Evolutionary conservation across 2,797 vertebrate genomes (phyloP).

Genomic region (Rhincodon typus): DNA sequence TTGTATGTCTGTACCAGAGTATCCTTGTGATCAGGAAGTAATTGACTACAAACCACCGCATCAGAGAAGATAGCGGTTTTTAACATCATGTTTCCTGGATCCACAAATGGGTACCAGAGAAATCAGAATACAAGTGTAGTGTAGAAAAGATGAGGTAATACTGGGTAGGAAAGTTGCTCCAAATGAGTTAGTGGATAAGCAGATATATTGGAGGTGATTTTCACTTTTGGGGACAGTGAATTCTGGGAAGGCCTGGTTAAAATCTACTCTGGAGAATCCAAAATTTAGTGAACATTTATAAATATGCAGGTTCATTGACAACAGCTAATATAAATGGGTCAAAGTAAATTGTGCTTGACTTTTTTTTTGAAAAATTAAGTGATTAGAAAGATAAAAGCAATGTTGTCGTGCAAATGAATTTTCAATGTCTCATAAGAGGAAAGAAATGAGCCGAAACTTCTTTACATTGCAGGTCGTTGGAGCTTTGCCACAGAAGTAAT

Average conservation of each 20-base stretch:
- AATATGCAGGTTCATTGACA: neutral
- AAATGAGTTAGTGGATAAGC: neutral
- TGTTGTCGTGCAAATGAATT: neutral
- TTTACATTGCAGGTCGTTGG: neutral
- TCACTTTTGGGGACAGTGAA: neutral
- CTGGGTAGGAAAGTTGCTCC: neutral
- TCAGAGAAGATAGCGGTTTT: neutral
- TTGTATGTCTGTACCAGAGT: neutral
- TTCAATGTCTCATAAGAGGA: neutral
- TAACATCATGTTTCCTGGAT: neutral
- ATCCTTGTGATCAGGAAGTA: neutral
- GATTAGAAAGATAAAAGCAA: neutral
- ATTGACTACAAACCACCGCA: neutral
- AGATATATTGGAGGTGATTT: neutral
- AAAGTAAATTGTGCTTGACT: neutral
- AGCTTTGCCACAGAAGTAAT: neutral
- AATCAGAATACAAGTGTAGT: neutral
- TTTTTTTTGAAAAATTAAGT: neutral
- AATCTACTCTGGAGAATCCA: neutral
- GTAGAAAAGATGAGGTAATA: neutral
- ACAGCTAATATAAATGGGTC: neutral
- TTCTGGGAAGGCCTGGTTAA: neutral
- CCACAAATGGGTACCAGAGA: neutral
- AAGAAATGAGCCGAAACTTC: neutral
- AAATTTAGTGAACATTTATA: neutral